phyloP scores from a whole-genome alignment of 2,113 vertebrate species.

The Neopipo cinnamomea region DNA sequence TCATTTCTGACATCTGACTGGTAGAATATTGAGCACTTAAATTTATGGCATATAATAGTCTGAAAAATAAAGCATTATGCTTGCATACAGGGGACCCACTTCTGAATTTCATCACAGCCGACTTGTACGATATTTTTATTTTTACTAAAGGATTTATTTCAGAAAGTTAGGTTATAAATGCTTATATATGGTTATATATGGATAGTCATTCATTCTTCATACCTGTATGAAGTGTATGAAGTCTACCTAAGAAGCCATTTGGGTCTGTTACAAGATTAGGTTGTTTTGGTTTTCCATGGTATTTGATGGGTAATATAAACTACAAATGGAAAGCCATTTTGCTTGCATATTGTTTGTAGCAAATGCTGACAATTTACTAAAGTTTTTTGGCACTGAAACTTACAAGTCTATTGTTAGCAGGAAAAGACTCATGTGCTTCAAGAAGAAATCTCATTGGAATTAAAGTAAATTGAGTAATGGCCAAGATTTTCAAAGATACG shows the following conservation, averaged over 20 bases:
- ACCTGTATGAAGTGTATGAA: not conserved
- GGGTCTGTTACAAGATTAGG: not conserved
- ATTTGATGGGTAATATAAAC: not conserved
- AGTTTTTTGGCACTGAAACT: not conserved
- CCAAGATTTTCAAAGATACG: not conserved
- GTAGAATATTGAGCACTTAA: conserved; percentile 68
- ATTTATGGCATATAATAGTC: conserved; percentile 72
- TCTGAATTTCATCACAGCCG: conserved; percentile 45
- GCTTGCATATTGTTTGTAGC: not conserved
- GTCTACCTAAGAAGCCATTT: not conserved
- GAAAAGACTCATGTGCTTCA: not conserved
- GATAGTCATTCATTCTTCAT: not conserved
- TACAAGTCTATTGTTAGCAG: not conserved
- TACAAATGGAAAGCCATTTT: not conserved
- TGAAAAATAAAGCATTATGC: conserved; percentile 74
- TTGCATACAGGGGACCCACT: conserved; percentile 38
- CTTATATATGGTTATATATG: not conserved
- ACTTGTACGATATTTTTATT: conserved; percentile 31
- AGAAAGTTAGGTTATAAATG: conserved; percentile 36
- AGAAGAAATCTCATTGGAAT: not conserved
- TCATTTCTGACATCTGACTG: conserved; percentile 72
- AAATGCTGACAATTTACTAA: not conserved
- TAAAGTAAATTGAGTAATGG: not conserved
- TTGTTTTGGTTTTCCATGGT: not conserved
- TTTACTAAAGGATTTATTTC: conserved; percentile 43